These are phyloP conservation scores for Saguinus imperator DNA, from an alignment of 2,113 vertebrate genomes.

Conservation along the genomic window DNA sequence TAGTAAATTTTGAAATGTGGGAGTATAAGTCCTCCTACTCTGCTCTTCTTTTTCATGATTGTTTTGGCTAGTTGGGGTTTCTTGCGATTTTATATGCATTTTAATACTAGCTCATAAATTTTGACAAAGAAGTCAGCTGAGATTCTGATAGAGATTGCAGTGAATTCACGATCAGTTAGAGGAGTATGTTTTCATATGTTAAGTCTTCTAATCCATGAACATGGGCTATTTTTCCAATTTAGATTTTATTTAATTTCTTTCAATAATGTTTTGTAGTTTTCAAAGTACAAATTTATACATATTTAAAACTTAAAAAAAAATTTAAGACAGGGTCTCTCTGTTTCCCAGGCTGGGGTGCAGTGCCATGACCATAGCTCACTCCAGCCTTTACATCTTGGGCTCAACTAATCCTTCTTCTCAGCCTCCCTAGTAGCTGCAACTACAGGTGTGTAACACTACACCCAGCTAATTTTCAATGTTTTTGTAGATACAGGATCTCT, in stretches of 20 bases:
- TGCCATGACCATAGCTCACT: too few relatives aligned
- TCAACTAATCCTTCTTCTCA: too few relatives aligned
- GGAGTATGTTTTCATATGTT: not conserved
- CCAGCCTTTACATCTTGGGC: too few relatives aligned
- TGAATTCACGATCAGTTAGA: not conserved
- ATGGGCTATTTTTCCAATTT: not conserved
- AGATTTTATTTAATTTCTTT: not conserved
- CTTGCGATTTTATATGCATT: not conserved
- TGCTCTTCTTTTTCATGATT: not conserved
- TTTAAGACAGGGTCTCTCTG: too few relatives aligned
- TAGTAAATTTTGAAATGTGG: not conserved
- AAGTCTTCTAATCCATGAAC: not conserved
- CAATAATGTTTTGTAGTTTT: not conserved
- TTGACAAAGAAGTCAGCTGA: not conserved
- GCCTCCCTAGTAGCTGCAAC: too few relatives aligned
- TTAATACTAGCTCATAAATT: not conserved
- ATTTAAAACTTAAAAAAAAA: too few relatives aligned
- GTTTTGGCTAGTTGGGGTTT: not conserved
- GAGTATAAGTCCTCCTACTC: not conserved
- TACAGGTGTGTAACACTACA: too few relatives aligned
- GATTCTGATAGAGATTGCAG: not conserved
- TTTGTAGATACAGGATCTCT: too few relatives aligned
- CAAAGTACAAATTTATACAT: not conserved
- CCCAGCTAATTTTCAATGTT: too few relatives aligned
- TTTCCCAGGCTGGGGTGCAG: too few relatives aligned